phyloP scores from a whole-genome alignment of 2,113 vertebrate species.

The Hemicordylus capensis region DNA sequence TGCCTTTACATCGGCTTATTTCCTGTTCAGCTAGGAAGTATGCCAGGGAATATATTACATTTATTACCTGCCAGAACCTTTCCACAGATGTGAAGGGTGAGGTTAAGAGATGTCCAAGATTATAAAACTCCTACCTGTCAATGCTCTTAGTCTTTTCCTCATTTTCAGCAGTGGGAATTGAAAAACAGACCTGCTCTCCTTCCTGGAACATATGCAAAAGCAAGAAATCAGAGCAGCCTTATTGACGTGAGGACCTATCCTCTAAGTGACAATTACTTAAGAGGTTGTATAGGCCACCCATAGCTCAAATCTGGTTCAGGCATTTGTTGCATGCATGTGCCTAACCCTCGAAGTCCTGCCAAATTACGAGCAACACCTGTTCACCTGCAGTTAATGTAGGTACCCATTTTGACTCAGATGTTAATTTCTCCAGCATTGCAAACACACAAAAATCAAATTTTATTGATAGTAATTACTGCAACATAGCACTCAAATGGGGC shows the following conservation, averaged over 20 bases:
- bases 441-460: no score
- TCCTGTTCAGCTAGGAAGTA: neutral
- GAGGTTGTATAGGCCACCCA: no score
- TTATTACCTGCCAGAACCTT: neutral
- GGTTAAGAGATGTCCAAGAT: neutral
- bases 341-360: neutral
- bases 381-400: no score
- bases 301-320: no score
- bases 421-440: no score
- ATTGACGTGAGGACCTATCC: neutral
- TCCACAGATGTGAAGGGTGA: neutral
- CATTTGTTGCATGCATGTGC: neutral
- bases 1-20: neutral
- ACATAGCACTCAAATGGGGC: no score
- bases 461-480: no score
- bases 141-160: neutral
- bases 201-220: neutral
- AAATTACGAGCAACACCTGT: neutral
- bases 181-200: conserved; percentile 3
- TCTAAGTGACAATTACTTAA: neutral
- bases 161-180: neutral
- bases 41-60: neutral
- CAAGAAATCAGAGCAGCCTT: neutral
- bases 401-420: no score
- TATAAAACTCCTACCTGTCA: conserved; percentile 2